Conservation (phyloP, 2,113 vertebrate species). For the Pagrus major region DNA sequence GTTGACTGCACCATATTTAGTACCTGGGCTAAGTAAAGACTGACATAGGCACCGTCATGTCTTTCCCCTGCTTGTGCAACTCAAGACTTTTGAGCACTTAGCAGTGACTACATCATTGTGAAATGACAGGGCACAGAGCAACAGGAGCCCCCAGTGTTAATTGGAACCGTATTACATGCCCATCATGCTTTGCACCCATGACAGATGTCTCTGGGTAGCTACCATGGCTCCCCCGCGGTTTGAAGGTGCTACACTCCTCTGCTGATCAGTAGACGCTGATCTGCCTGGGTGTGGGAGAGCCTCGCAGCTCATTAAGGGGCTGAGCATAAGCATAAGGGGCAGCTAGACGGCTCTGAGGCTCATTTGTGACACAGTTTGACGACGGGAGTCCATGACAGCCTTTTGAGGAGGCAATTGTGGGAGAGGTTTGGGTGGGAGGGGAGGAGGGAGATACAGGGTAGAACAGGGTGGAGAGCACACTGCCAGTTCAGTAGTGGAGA, state of each 20-base stretch:
- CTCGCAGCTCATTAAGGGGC: constrained; percentile 66
- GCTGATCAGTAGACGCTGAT: constrained; percentile 17
- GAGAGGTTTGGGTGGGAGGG: constrained; percentile 8
- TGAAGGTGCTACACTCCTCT: constrained; percentile 36
- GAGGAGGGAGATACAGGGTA: constrained; percentile 25
- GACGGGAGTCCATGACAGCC: constrained; percentile 37
- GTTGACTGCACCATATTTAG: neutral
- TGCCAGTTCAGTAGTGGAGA: constrained; percentile 71
- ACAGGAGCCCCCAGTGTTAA: constrained; percentile 29
- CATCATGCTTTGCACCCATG: constrained; percentile 52
- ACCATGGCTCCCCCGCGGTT: constrained; percentile 29
- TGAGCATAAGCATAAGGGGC: constrained; percentile 1
- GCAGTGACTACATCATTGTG: neutral
- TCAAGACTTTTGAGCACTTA: neutral
- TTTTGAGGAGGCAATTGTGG: constrained; percentile 38
- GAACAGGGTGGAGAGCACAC: constrained; percentile 45
- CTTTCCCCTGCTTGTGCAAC: neutral
- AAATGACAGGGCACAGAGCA: neutral
- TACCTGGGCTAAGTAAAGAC: neutral
- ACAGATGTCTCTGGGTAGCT: constrained; percentile 51
- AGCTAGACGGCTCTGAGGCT: constrained; percentile 33
- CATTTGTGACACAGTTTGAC: constrained; percentile 52
- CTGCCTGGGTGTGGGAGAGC: constrained; percentile 22
- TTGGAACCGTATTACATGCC: constrained; percentile 64
- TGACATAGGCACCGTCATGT: neutral